Evolutionary conservation across 2,888 invertebrate genomes (phyloP), one percentile per base, ranked within the genome.

Genomic region (Drosophila sordidapex): DNA sequence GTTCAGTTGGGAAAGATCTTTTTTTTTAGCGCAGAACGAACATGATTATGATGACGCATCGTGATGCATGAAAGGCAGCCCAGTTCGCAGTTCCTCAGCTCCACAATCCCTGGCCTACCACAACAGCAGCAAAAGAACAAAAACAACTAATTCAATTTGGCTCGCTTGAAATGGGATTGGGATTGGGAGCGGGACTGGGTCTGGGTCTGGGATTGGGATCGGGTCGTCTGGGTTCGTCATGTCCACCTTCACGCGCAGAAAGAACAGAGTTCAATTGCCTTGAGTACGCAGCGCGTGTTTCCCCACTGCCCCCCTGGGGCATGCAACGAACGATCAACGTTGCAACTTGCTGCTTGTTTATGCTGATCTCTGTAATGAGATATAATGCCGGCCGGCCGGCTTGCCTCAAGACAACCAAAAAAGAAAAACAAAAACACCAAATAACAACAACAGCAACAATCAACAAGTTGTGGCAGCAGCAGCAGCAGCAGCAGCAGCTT

Each of bases 311-410:
- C 21, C 40, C 40, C 61, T 35, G 77, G 66, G 83, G 74, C 83
- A 81, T 87, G 86, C 81, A 76, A 46, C 25, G 46, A 25, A 46
- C 46, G 46, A 46, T 46, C 46, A 46, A 25, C 25, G 46, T 46
- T 46, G 25, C 25, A 46, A 25, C 46, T 46, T 8, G 46, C 73
- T 72, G 81, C 89, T 86, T 89, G 83, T 88, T 86, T 84, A 88
- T 84, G 87, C 84, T 88, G 88, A 89, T 89, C 88, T 85, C 78
- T 87, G 78, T 88, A 90, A 89, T 86, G 83, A 88, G 89, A 89
- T 90, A 88, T 86, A 88, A 89, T 89, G 86, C 89, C 86, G 88
- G 88, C 88, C 84, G 87, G 81, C 71, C 56, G 60, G 78, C 64
- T 70, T 65, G 70, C 51, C 65, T 49, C 63, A 63, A 61, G 56